A percentile compares a stretch with the other conserved stretches of the same genome.
Conservation (phyloP, 2,113 vertebrate genomes). For the Origma solitaria region DNA sequence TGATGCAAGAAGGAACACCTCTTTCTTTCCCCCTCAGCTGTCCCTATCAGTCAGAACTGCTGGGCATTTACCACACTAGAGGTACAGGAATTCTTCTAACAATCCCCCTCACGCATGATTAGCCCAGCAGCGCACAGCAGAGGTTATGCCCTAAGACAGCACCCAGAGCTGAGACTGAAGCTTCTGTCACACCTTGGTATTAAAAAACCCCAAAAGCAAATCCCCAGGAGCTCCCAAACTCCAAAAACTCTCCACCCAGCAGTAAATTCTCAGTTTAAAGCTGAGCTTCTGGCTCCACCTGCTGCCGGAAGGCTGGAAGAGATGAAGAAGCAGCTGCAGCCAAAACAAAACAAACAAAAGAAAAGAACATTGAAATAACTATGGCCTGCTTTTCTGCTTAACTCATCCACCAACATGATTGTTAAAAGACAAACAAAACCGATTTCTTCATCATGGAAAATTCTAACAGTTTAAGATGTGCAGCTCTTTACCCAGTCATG, state of each 20-base stretch:
- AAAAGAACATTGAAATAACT: background rate
- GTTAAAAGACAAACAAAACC: background rate
- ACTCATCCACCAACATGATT: background rate
- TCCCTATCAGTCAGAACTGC: background rate
- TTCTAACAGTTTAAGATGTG: background rate
- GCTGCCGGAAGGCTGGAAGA: background rate
- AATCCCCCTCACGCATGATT: background rate
- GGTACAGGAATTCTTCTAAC: background rate
- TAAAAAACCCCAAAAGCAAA: background rate
- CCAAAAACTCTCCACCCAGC: background rate
- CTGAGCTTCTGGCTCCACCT: conserved; percentile 53
- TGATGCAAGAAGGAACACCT: background rate
- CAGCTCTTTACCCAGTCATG: background rate
- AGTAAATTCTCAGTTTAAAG: background rate
- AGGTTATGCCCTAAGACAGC: accelerated
- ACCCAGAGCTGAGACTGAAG: background rate
- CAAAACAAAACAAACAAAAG: background rate
- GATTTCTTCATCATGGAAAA: background rate
- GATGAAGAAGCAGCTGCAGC: background rate
- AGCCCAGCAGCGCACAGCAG: background rate
- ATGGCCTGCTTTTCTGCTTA: background rate
- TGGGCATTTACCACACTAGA: background rate
- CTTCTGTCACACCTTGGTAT: background rate
- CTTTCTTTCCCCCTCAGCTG: background rate
- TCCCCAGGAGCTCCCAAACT: background rate